Base-by-base conservation (phyloP, 1,140 invertebrate genomes). In the Brachionus angularis region DNA sequence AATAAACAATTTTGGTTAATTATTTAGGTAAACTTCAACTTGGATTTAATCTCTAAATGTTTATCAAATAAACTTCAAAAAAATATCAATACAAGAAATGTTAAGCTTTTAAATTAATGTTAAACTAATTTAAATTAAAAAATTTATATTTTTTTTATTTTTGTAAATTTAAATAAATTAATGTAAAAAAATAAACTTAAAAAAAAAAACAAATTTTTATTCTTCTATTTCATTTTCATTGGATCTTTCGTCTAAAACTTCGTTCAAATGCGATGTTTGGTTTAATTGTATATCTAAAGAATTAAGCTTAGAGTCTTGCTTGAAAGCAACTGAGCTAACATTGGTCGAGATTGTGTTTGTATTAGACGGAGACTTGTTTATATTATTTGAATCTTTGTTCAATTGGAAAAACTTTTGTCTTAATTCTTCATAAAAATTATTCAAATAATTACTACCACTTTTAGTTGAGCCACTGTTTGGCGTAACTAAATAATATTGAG, bases 361-460 rank as follows among this genome's bases (percentile, higher is more conserved):
- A 58, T 58, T 58, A 21, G 53, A 58, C 10, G 33, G 21, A 0
- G 53, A 58, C 23, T 58, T 58, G 21, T 58, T 58, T 25, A 39
- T 52, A 1, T 31, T 52, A 27, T 52, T 52, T 52, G 8, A 14
- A 23, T 21, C 49, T 21, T 12, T n/a, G 23, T 42, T 42, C 14
- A 42, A 36, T 14, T 47, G 62, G 10, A 67, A 67, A 46, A 67
- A 67, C 14, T 27, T 46, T 10, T 33, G 16, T 8, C 62, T 46
- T 12, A 67, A 16, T 31, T 67, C 62, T 67, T 67, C 62, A 67
- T 67, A 67, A 67, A 67, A 67, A 33, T 18, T 67, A 34, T 67
- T 67, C 47, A 67, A 47, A 50, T 67, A 67, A 29, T 23, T 67
- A 31, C 62, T 50, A 12, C 42, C 33, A 12, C n/a, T n/a, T n/a